These are phyloP conservation scores for Propithecus coquereli DNA, from an alignment of 2,113 vertebrate species.

Conservation along the genomic window DNA sequence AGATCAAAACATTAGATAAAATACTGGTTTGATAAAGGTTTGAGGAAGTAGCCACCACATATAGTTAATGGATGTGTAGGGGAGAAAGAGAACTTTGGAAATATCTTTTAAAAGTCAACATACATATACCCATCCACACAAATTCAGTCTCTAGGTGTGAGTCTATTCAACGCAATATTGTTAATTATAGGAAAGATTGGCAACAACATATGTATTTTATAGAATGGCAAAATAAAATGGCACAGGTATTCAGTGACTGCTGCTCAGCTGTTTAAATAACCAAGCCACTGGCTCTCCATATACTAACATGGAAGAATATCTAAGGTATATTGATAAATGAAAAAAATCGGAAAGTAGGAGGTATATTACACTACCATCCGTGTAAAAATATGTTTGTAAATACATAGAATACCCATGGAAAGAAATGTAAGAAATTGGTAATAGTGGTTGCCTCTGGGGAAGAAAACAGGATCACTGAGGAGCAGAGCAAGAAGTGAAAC, in stretches of 20 bases:
- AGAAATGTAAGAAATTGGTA: neutral
- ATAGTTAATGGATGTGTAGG: neutral
- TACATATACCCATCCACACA: neutral
- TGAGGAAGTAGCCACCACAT: neutral
- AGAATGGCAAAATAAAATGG: neutral
- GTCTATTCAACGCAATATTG: neutral
- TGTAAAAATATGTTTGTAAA: neutral
- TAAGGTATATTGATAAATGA: neutral
- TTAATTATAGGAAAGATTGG: neutral
- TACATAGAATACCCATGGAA: neutral
- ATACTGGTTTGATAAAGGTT: neutral
- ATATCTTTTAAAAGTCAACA: neutral
- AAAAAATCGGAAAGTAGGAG: neutral
- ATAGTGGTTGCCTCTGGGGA: neutral
- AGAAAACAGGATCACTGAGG: neutral
- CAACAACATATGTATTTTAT: neutral
- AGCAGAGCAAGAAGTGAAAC: neutral
- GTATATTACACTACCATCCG: neutral
- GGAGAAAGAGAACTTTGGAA: neutral
- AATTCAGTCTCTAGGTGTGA: neutral
- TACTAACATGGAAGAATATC: neutral
- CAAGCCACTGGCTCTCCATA: neutral
- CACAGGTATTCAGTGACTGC: neutral
- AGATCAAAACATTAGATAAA: neutral
- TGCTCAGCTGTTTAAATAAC: neutral